Percentiles rank a stretch among this genome's conserved stretches.
Conservation (phyloP, 2,113 vertebrate species). For the Nycticryphes semicollaris region DNA sequence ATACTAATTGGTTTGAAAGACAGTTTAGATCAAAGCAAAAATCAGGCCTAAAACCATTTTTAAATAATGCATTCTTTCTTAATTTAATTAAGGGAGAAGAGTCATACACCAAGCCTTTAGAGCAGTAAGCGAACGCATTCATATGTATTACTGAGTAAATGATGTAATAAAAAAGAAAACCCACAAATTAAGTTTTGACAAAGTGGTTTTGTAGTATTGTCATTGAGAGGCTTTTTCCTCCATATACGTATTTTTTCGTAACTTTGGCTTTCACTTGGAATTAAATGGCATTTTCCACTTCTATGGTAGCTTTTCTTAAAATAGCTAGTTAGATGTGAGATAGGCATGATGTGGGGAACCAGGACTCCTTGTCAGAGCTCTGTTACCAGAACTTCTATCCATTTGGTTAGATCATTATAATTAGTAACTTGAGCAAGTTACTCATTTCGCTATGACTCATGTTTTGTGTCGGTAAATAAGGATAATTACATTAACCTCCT, state of each 20-base stretch:
- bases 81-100: background rate
- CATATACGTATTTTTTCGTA: background rate
- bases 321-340: background rate
- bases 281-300: background rate
- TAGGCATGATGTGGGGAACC: background rate
- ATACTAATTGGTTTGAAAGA: constrained; percentile 49
- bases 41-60: constrained; percentile 38
- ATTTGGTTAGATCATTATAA: background rate
- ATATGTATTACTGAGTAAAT: background rate
- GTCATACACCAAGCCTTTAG: background rate
- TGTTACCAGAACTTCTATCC: background rate
- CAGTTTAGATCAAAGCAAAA: constrained; percentile 37
- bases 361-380: background rate
- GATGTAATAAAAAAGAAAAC: background rate
- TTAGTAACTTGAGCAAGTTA: background rate
- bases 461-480: background rate
- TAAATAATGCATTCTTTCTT: constrained; percentile 3
- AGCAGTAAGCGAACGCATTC: background rate
- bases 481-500: background rate
- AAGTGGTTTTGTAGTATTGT: background rate
- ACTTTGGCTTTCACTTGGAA: background rate
- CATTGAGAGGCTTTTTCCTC: background rate
- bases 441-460: background rate
- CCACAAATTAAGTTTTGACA: background rate
- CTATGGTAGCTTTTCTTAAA: background rate